These are phyloP conservation scores for Plagodis dolabraria DNA, from an alignment of 2,888 invertebrate species.

Conservation along the genomic window DNA sequence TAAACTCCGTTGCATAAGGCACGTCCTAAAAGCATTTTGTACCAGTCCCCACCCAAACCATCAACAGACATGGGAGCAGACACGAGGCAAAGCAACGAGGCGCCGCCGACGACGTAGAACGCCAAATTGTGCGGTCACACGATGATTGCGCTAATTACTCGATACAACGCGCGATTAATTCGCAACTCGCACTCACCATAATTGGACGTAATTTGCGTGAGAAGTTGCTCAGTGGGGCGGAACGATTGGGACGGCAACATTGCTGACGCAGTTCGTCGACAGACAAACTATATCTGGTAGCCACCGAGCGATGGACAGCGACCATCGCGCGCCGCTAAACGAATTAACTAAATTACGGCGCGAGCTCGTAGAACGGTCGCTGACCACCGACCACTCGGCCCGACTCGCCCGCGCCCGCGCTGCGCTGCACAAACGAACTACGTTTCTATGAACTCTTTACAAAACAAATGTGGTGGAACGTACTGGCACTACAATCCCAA, in stretches of 20 bases:
- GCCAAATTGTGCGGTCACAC: conserved; percentile 28
- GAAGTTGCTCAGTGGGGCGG: conserved; percentile 33
- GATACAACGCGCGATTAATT: conserved; percentile 37
- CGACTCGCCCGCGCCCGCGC: not conserved
- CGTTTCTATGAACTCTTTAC: no score
- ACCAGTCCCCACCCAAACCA: no score
- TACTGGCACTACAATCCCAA: no score
- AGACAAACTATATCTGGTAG: no score
- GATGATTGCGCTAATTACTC: conserved; percentile 36
- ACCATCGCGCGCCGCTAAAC: conserved; percentile 11
- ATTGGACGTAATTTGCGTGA: conserved; percentile 51
- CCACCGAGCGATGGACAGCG: conserved; percentile 5
- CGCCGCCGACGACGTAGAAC: not conserved
- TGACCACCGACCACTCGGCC: conserved; percentile 11
- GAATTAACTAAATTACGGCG: conserved; percentile 20
- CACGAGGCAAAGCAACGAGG: not conserved
- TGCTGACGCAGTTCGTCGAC: no score
- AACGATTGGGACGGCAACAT: not conserved
- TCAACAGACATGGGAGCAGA: no score
- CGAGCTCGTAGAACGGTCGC: conserved; percentile 22
- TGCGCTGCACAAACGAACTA: not conserved
- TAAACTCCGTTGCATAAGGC: no score
- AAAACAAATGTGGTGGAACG: no score
- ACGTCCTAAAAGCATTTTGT: no score
- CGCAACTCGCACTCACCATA: conserved; percentile 36